These are phyloP conservation scores for Cremastinae sp. DNA, from an alignment of 2,888 invertebrate genomes.

Conservation along the genomic window DNA sequence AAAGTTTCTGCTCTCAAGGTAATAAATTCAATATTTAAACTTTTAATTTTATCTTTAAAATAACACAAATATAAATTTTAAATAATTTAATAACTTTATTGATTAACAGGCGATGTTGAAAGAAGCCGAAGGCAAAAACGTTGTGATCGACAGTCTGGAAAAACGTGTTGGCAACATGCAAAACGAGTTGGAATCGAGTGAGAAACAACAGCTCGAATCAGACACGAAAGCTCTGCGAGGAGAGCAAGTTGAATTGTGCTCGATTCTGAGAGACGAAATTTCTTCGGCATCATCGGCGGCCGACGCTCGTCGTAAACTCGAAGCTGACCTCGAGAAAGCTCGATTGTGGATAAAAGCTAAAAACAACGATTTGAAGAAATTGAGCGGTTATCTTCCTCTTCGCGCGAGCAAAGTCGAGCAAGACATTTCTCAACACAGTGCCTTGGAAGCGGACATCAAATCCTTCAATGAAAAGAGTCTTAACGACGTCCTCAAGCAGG, in stretches of 20 bases:
- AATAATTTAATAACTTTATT: too few relatives aligned
- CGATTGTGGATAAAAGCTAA: conserved; percentile 91
- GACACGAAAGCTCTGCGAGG: conserved; percentile 86
- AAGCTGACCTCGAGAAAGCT: conserved; percentile 89
- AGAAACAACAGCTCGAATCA: conserved; percentile 89
- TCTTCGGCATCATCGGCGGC: conserved; percentile 87
- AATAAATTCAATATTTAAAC: conserved; percentile 29
- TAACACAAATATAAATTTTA: too few relatives aligned
- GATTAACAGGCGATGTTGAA: conserved; percentile 84
- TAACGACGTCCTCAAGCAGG: conserved; percentile 88
- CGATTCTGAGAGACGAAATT: conserved; percentile 87
- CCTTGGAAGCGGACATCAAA: conserved; percentile 88
- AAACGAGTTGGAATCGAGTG: conserved; percentile 91
- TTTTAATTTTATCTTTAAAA: too few relatives aligned
- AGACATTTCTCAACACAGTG: conserved; percentile 88
- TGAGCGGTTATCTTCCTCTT: conserved; percentile 89
- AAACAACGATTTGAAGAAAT: conserved; percentile 87
- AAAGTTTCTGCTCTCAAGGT: conserved; percentile 86
- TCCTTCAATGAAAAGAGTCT: conserved; percentile 89
- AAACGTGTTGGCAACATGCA: conserved; percentile 92
- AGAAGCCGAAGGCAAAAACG: conserved; percentile 92
- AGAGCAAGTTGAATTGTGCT: conserved; percentile 88
- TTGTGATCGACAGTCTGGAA: conserved; percentile 90
- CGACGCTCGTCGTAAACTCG: conserved; percentile 87
- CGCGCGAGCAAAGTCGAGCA: conserved; percentile 91